Conservation (phyloP, 2,888 invertebrate species). For the Pediacus dermestoides region DNA sequence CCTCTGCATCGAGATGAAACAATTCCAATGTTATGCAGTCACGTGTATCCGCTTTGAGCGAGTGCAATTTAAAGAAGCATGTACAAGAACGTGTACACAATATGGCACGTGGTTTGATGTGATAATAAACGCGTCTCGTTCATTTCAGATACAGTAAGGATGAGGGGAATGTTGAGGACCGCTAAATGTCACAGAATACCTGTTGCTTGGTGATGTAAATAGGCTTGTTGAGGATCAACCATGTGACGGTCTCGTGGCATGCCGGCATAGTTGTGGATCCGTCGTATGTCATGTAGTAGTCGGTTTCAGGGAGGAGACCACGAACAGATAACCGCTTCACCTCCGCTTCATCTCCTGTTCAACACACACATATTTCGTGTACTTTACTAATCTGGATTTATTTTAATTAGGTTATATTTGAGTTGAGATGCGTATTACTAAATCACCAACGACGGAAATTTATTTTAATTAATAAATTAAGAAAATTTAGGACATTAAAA, state of each 20-base stretch:
- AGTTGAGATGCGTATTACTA: too few relatives aligned
- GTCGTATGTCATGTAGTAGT: slow-evolving; percentile 97
- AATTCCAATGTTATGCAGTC: too few relatives aligned
- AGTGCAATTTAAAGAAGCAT: slow-evolving; percentile 5
- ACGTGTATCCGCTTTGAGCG: too few relatives aligned
- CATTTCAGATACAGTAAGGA: too few relatives aligned
- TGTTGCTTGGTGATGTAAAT: slow-evolving; percentile 97
- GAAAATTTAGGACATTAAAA: too few relatives aligned
- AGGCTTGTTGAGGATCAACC: slow-evolving; percentile 97
- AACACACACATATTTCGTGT: background rate
- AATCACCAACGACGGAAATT: too few relatives aligned
- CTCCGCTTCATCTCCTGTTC: slow-evolving; percentile 75
- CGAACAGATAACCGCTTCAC: slow-evolving; percentile 82
- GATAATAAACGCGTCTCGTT: slow-evolving; percentile 1
- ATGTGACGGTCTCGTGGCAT: slow-evolving; percentile 97
- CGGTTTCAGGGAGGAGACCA: slow-evolving; percentile 86
- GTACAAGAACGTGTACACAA: slow-evolving; percentile 4
- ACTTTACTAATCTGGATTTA: too few relatives aligned
- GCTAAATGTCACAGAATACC: slow-evolving; percentile 53
- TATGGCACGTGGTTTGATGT: slow-evolving; percentile 1
- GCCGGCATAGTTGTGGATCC: slow-evolving; percentile 96
- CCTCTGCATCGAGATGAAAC: too few relatives aligned
- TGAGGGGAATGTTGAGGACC: slow-evolving; percentile 6
- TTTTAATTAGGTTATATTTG: too few relatives aligned
- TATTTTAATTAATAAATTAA: too few relatives aligned